Conservation (phyloP, 92 coral and sea anemone species). For the Palythoa grandiflora region DNA sequence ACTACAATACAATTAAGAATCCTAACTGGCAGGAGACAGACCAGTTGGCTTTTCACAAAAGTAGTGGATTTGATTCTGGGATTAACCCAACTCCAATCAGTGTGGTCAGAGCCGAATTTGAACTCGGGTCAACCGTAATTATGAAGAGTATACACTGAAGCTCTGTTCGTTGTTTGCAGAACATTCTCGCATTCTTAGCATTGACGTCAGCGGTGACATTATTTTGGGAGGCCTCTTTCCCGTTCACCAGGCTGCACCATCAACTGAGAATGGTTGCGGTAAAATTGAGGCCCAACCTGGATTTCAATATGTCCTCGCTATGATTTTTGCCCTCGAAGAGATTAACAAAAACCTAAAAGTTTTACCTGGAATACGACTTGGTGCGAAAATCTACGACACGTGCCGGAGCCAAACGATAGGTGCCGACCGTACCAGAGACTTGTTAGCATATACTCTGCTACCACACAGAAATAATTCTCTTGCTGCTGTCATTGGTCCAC, state of each 20-base stretch:
- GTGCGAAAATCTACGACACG: constrained; percentile 60
- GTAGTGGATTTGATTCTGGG: too few relatives aligned
- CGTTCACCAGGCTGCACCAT: constrained; percentile 46
- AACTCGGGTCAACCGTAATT: too few relatives aligned
- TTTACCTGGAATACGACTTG: constrained; percentile 60
- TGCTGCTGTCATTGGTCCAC: constrained; percentile 52
- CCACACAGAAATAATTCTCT: constrained; percentile 57
- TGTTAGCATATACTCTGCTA: constrained; percentile 32
- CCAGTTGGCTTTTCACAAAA: too few relatives aligned
- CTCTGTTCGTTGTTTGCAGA: not conserved
- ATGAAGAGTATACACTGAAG: not conserved
- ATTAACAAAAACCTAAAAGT: constrained; percentile 51
- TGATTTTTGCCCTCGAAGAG: constrained; percentile 55
- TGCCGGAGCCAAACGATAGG: constrained; percentile 68
- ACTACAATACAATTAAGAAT: too few relatives aligned
- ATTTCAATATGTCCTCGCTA: constrained; percentile 58
- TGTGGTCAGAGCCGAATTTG: too few relatives aligned
- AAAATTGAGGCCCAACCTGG: constrained; percentile 44
- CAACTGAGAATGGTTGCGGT: constrained; percentile 51
- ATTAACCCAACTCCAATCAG: too few relatives aligned
- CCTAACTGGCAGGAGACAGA: too few relatives aligned
- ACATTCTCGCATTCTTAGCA: not conserved
- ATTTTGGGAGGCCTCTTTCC: constrained; percentile 57
- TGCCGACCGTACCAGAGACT: constrained; percentile 59
- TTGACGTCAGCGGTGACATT: constrained; percentile 44